Conservation (phyloP, 2,113 vertebrate genomes). For the Trichomycterus rosablanca region DNA sequence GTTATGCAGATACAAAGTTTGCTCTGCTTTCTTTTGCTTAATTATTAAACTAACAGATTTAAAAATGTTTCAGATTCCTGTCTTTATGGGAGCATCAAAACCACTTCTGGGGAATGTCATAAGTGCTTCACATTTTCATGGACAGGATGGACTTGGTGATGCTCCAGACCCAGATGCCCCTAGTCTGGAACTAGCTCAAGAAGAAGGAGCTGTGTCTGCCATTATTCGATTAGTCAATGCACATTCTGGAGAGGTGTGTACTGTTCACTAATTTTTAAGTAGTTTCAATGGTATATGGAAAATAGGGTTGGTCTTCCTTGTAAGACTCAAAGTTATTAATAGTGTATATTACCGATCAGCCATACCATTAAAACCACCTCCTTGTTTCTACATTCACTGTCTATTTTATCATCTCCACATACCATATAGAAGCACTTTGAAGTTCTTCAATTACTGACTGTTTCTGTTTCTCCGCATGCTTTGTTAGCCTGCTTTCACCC, state of each 20-base stretch:
- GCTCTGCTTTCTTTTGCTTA: too few relatives aligned
- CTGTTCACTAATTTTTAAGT: background rate
- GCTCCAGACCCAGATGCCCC: conserved; percentile 63
- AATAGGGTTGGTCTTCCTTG: background rate
- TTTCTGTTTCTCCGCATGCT: too few relatives aligned
- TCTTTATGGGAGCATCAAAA: conserved; percentile 60
- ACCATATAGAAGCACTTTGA: too few relatives aligned
- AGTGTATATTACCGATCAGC: too few relatives aligned
- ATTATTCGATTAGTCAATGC: conserved; percentile 65
- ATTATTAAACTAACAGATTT: too few relatives aligned
- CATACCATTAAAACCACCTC: too few relatives aligned
- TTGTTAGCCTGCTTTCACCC: too few relatives aligned
- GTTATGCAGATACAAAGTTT: too few relatives aligned
- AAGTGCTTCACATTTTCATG: conserved; percentile 56
- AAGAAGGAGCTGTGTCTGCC: conserved; percentile 62
- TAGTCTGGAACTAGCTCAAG: conserved; percentile 57
- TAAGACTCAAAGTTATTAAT: too few relatives aligned
- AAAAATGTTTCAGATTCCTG: conserved; percentile 61
- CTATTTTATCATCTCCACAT: too few relatives aligned
- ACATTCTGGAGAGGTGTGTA: conserved; percentile 64
- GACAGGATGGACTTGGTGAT: conserved; percentile 68
- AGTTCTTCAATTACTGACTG: too few relatives aligned
- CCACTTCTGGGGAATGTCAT: conserved; percentile 54
- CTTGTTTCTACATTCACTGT: too few relatives aligned
- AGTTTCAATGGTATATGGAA: background rate